Base-by-base conservation (phyloP, 2,888 invertebrate genomes). In the Bombylius major region DNA sequence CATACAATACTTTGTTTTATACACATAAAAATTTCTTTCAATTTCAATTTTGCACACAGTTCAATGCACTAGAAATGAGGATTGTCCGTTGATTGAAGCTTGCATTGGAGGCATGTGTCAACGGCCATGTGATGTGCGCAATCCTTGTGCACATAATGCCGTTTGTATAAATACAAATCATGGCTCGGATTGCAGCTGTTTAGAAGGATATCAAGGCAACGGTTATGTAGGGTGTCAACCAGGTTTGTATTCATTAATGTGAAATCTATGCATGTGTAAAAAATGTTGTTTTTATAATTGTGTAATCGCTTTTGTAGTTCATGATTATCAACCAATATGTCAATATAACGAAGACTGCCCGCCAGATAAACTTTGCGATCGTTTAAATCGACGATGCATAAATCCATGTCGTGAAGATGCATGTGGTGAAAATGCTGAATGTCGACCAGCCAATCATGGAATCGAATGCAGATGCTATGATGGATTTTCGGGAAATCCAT, bases 271-370 rank as follows among this genome's bases (percentile, higher is more conserved):
- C 4, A 36, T 36, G 23, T 36, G 13, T 33, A 39, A 48, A 12
- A 12, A 39, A 53, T 46, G 32, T 14, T 11, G 34, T 14, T 32
- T 32, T 14, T 23, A 14, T 13, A 31, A 31, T 5, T 3, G 44
- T 39, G 32, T 39, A 39, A 42, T 13, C 31, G 36, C 32, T 39
- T 45, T 49, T 44, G 57, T 60, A 80, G 79, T 75, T 14, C 67
- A 69, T 39, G 70, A 72, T 49, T 71, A 77, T 60, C 76, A 77
- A 64, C 78, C 81, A 62, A 80, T 90, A 53, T 92, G 92, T 69
- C 91, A 91, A 70, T 90, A 89, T 72, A 91, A 92, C 67, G 90
- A 89, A 77, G 91, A 92, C 67, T 93, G 92, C 69, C 89, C 90
- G 55, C 87, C 88, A n/a, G 82, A 86, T 65, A 83, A 88, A 65